Base-by-base conservation (phyloP, 2,113 vertebrate species). In the Passer montanus region DNA sequence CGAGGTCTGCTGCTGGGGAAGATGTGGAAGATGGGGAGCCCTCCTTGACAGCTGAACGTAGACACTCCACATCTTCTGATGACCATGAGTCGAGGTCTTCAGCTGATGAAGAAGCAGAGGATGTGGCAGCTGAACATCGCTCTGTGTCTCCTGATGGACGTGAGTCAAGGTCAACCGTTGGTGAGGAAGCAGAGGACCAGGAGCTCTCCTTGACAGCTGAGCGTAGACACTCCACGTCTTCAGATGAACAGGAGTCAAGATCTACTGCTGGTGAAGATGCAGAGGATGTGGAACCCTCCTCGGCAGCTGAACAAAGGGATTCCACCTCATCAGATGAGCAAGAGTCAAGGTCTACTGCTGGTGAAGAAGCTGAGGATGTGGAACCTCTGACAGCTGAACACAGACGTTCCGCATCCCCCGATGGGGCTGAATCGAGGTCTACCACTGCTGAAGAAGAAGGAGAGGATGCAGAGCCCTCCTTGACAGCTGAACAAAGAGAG, bases 31-130 rank as follows among this genome's bases (percentile, higher is more conserved):
- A 92, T 53, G 43, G 55, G 14, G 98, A 98, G 27, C 96, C 97
- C 27, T 97, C 97, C 4, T 93, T 97, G 90, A 93, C 96, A 68
- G 97, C 97, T 89, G 96, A 98, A 91, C 97, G 97, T 31, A 98
- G 97, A 69, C 95, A 97, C 30, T 98, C 98, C 46, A 97, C 96
- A 1, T 98, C 98, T 30, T 98, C 98, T 66, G 98, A 98, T 91
- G 90, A 82, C 13, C 97, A 0, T 10, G 97, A 95, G 30, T 97
- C 97, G 1, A 94, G 91, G 28, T 97, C 97, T 50, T 96, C 90
- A 53, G 62, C 93, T 50, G 90, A 91, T 50, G 95, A 96, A 52
- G 96, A 96, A 75, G 21, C 8, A 21, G 96, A 97, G 52, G 96
- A 96, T 87, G 68, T 89, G 62, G 8, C 91, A 47, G 77, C 87